Evolutionary conservation across 2,797 vertebrate genomes (phyloP).

Genomic region (Balearica regulorum): DNA sequence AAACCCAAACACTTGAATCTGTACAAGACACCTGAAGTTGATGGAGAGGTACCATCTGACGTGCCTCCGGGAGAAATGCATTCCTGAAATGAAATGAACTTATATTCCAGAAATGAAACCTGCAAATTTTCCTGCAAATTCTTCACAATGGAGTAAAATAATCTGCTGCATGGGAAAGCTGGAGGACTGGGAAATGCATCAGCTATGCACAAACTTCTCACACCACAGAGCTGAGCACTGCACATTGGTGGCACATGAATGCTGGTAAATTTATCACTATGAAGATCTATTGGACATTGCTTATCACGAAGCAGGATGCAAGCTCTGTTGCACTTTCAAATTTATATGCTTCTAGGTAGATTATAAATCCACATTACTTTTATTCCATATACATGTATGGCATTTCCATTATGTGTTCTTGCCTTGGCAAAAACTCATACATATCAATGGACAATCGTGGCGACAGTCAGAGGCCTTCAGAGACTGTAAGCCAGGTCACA

Average conservation of each 20-base stretch:
- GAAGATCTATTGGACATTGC: neutral
- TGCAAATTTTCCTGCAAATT: neutral
- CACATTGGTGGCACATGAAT: neutral
- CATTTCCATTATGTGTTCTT: neutral
- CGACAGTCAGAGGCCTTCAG: neutral
- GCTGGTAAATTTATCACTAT: neutral
- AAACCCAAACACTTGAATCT: neutral
- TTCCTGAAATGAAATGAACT: neutral
- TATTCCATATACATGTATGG: fast-evolving
- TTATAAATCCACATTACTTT: neutral
- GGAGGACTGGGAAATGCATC: neutral
- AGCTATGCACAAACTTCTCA: neutral
- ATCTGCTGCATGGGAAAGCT: neutral
- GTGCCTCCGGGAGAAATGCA: neutral
- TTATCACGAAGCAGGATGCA: neutral
- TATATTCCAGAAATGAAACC: neutral
- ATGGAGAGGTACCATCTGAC: neutral
- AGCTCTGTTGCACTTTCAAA: neutral
- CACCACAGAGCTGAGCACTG: neutral
- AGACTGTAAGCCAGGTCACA: neutral
- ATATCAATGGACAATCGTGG: neutral
- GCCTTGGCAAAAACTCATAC: neutral
- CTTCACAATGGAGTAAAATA: neutral
- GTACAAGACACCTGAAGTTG: neutral
- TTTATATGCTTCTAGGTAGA: neutral